A percentile compares a stretch with the other conserved stretches of the same genome.
phyloP scores from a whole-genome alignment of 2,113 vertebrate genomes.

The Barbus barbus region DNA sequence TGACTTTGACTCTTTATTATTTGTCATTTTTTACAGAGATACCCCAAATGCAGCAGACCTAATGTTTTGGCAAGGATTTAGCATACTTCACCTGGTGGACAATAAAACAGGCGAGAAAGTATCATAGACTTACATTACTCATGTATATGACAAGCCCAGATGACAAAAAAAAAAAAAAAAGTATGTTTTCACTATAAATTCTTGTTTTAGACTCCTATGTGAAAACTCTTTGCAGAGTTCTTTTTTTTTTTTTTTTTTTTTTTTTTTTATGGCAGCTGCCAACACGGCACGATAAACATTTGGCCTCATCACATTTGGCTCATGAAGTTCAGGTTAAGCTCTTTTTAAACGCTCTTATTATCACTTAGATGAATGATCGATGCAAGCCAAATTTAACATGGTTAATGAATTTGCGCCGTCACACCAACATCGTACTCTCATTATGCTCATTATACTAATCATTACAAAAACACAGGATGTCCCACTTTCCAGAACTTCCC shows the following conservation, averaged over 20 bases:
- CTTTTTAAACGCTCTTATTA: slow-evolving; percentile 30
- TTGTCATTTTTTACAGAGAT: too few relatives aligned
- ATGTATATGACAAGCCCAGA: background rate
- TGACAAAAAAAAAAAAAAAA: background rate
- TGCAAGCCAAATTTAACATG: slow-evolving; percentile 26
- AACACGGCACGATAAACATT: background rate
- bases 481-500: slow-evolving; percentile 10
- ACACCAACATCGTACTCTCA: background rate
- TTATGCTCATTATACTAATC: slow-evolving; percentile 24
- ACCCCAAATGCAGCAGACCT: background rate
- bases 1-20: background rate
- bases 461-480: slow-evolving; percentile 3
- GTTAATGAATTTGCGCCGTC: background rate
- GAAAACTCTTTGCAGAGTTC: background rate
- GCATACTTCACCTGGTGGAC: background rate
- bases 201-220: too few relatives aligned
- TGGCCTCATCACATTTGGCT: background rate
- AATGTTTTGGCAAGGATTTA: background rate
- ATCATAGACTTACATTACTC: background rate
- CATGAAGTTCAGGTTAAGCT: background rate
- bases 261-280: background rate
- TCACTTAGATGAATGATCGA: background rate
- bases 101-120: background rate
- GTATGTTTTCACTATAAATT: background rate
- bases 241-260: background rate